A percentile compares a stretch with the other conserved stretches of the same genome.
Evolutionary conservation across 2,797 vertebrate species (phyloP).

Genomic region (Neosilurus hyrtlii): DNA sequence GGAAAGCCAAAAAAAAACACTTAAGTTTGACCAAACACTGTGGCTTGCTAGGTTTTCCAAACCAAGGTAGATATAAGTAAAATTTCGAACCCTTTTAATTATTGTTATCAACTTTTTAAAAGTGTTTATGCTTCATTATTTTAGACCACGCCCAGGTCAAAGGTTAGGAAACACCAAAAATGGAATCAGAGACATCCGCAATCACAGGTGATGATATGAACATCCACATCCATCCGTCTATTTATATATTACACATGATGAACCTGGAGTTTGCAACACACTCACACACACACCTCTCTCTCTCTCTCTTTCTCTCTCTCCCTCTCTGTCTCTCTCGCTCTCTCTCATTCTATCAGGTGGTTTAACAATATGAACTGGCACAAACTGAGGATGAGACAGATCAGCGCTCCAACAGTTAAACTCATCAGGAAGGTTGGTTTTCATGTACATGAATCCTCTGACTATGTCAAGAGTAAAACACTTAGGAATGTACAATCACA

Average conservation of each 20-base stretch:
- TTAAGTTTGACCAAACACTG: too few relatives aligned
- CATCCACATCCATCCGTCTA: neutral
- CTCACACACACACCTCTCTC: neutral
- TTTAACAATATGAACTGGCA: constrained; percentile 79
- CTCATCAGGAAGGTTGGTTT: constrained; percentile 74
- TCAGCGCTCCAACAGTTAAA: constrained; percentile 72
- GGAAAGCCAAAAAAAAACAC: too few relatives aligned
- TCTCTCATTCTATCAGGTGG: constrained; percentile 66
- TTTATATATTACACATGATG: neutral
- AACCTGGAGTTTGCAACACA: neutral
- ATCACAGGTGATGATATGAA: constrained; percentile 72
- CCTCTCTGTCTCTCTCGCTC: too few relatives aligned
- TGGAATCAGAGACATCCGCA: constrained; percentile 77
- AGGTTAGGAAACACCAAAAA: constrained; percentile 80
- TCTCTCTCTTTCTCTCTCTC: too few relatives aligned
- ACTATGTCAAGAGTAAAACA: neutral
- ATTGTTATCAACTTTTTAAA: neutral
- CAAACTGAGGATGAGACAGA: constrained; percentile 74
- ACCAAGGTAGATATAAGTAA: neutral
- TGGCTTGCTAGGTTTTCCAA: too few relatives aligned
- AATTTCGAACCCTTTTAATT: neutral
- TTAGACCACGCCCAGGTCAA: constrained; percentile 77
- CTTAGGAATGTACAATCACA: neutral
- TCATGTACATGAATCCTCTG: neutral
- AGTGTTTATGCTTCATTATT: neutral